These are phyloP conservation scores for Pipra filicauda DNA, from an alignment of 2,113 vertebrate species.

Conservation along the genomic window DNA sequence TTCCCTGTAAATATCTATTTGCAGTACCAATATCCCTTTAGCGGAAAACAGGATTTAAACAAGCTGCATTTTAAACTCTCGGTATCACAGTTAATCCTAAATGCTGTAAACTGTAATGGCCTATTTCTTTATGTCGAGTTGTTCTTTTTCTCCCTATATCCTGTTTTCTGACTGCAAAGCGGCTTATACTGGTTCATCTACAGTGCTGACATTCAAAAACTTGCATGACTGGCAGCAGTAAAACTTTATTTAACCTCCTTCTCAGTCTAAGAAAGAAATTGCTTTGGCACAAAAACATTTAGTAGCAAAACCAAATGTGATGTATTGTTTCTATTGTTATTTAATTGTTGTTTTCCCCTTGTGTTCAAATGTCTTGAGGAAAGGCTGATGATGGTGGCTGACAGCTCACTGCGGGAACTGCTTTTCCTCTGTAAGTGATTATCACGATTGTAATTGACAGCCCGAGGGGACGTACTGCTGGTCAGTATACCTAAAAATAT, in stretches of 20 bases:
- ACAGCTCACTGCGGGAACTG: background rate
- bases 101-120: conserved; percentile 15
- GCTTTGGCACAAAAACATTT: background rate
- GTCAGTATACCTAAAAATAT: background rate
- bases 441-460: background rate
- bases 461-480: background rate
- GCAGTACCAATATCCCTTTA: background rate
- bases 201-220: background rate
- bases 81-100: conserved; percentile 28
- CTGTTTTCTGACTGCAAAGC: background rate
- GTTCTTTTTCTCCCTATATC: background rate
- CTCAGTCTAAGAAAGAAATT: background rate
- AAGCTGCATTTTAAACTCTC: conserved; percentile 11
- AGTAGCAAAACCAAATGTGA: background rate
- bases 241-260: background rate
- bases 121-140: background rate
- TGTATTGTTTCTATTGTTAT: background rate
- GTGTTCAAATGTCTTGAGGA: background rate
- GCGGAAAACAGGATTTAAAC: conserved; percentile 44
- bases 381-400: background rate
- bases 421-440: background rate
- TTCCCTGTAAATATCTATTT: background rate
- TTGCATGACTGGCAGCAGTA: background rate
- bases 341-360: background rate
- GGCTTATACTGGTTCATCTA: background rate